A percentile compares a stretch with the other conserved stretches of the same genome.
phyloP scores from a whole-genome alignment of 2,797 vertebrate species.

The Alectoris magna region DNA sequence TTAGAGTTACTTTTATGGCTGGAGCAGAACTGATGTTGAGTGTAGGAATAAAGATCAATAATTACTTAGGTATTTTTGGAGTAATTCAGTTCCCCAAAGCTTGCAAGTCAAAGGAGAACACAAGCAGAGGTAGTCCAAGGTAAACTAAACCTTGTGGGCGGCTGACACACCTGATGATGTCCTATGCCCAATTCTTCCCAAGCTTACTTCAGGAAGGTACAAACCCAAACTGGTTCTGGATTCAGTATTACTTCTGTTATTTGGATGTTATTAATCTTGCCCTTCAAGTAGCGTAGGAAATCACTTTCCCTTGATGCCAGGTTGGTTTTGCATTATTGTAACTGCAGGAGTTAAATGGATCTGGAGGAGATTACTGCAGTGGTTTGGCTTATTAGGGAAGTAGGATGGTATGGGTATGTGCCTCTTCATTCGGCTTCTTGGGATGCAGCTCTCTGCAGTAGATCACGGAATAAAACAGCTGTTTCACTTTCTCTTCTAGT shows the following conservation, averaged over 20 bases:
- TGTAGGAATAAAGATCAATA: rapidly evolving
- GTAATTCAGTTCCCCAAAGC: neutral
- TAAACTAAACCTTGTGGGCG: neutral
- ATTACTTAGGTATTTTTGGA: neutral
- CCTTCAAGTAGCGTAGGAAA: neutral
- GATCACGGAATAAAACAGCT: neutral
- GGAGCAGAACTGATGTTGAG: too few relatives aligned
- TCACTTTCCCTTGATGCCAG: neutral
- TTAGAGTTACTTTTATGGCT: too few relatives aligned
- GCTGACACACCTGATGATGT: neutral
- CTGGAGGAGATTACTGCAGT: neutral
- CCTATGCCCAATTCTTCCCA: too few relatives aligned
- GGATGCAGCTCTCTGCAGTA: neutral
- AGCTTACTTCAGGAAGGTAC: neutral
- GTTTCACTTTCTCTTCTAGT: slow-evolving; percentile 76
- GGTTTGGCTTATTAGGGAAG: neutral
- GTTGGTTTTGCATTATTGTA: neutral
- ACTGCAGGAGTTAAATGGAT: neutral
- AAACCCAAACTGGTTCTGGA: neutral
- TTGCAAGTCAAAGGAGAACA: neutral
- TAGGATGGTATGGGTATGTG: neutral
- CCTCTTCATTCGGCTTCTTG: neutral
- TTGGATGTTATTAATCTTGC: neutral
- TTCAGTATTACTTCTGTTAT: neutral
- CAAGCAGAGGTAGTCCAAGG: neutral